Evolutionary conservation across 2,888 invertebrate species (phyloP), one percentile per base, ranked within the genome.

Genomic region (Cancer borealis): DNA sequence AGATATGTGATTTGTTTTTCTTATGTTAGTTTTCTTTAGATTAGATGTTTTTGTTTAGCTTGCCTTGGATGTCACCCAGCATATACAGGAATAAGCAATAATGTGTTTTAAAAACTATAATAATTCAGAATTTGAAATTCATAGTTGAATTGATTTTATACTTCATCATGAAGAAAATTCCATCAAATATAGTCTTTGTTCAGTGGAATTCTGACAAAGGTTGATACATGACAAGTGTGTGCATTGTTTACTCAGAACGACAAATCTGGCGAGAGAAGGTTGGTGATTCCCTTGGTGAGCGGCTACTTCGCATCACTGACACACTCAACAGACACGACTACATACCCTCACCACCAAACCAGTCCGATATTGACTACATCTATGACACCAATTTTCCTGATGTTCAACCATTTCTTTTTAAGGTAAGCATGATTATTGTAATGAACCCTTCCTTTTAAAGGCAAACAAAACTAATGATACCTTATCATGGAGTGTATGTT

Each of bases 341-440:
- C 97, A 97, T 99, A 96, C 99, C 99, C 39, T 99, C 99, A 97
- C 98, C 99, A 97, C 99, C 99, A 96, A 98, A 98, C 96, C 98
- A 98, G 96, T 98, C 98, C 39, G 99, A 99, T 96, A 97, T 99
- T 95, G 99, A 99, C 96, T 97, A 98, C 96, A 98, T 99, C 96
- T 99, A 99, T 97, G 99, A 99, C 97, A 99, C 99, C 30, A 97
- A 98, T 60, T 99, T 98, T 97, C 97, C 98, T 0, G 99, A 99
- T 97, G 98, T 99, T 93, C 99, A 99, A 97, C 99, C 99, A 93
- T 99, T 99, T 97, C 97, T 99, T 96, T 99, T 99, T 97, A 99
- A 98, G 97, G 98, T 99, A 96, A 98, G 96, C 92, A n/a, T 26
- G 87, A 87, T 87, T 87, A 87, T 46, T 45, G 39, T 87, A 88